Conservation (phyloP, 1,140 invertebrate genomes). For the Calliphora vicina region DNA sequence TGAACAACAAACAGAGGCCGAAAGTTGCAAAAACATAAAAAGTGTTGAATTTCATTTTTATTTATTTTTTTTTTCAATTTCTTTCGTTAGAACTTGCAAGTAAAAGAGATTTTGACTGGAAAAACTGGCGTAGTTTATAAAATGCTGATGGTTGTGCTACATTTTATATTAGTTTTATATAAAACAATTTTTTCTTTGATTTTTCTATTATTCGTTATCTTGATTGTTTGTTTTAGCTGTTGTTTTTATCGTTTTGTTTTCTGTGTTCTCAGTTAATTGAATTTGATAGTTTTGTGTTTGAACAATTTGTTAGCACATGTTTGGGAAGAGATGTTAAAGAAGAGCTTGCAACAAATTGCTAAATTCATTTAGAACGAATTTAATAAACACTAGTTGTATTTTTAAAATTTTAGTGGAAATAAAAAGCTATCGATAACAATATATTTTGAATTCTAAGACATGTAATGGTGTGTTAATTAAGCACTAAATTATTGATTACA, state of each 20-base stretch:
- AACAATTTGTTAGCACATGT: background rate
- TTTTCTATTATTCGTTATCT: background rate
- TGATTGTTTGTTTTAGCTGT: background rate
- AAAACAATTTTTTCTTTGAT: background rate
- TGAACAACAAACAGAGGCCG: background rate
- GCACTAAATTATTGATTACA: no score
- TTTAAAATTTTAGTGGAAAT: no score
- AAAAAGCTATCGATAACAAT: no score
- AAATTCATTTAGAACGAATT: no score
- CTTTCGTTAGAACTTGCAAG: background rate
- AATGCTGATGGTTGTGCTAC: background rate
- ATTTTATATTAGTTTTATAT: background rate
- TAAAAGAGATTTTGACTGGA: no score
- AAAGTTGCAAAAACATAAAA: background rate
- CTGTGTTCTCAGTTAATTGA: background rate
- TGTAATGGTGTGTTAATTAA: no score
- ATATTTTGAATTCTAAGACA: no score
- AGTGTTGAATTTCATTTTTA: conserved; percentile 32
- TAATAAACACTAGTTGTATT: no score
- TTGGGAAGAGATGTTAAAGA: no score
- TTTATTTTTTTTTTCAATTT: background rate
- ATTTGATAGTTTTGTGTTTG: background rate
- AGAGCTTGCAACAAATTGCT: no score
- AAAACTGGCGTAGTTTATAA: background rate
- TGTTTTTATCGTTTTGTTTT: background rate